Evolutionary conservation across 2,797 vertebrate genomes (phyloP).

Genomic region (Dryobates pubescens): DNA sequence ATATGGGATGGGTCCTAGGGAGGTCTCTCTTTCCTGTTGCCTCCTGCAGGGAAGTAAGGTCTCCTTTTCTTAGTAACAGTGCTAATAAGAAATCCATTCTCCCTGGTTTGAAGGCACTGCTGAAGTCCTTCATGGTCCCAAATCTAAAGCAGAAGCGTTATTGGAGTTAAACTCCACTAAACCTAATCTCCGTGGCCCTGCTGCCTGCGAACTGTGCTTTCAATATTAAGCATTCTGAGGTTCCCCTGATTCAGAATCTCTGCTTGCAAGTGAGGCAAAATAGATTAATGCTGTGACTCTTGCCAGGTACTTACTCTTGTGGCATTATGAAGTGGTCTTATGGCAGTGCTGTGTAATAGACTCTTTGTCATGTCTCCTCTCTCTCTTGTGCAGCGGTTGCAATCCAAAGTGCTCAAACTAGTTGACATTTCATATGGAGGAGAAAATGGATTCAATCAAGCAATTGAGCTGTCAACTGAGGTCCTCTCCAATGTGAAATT

Average conservation of each 20-base stretch:
- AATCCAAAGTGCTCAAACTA: constrained; percentile 98
- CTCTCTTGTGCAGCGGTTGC: constrained; percentile 82
- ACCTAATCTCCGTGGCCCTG: neutral
- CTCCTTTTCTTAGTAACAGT: neutral
- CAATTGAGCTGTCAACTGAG: constrained; percentile 97
- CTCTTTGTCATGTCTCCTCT: neutral
- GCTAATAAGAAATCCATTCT: neutral
- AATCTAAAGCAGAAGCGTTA: neutral
- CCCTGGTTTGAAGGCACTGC: neutral
- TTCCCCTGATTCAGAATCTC: neutral
- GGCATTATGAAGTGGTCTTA: neutral
- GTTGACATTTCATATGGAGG: constrained; percentile 99
- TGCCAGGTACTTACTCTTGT: neutral
- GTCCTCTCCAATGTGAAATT: constrained; percentile 99
- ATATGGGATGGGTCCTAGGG: neutral
- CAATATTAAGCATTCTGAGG: neutral
- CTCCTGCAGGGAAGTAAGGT: neutral
- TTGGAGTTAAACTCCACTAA: neutral
- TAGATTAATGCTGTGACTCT: neutral
- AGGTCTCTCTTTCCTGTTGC: neutral
- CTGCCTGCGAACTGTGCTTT: neutral
- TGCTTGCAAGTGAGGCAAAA: neutral
- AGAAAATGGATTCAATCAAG: constrained; percentile 99
- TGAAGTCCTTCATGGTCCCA: neutral
- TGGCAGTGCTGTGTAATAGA: neutral